These are phyloP conservation scores for Odontocolon sp. DNA, from an alignment of 2,888 invertebrate genomes.

Conservation along the genomic window DNA sequence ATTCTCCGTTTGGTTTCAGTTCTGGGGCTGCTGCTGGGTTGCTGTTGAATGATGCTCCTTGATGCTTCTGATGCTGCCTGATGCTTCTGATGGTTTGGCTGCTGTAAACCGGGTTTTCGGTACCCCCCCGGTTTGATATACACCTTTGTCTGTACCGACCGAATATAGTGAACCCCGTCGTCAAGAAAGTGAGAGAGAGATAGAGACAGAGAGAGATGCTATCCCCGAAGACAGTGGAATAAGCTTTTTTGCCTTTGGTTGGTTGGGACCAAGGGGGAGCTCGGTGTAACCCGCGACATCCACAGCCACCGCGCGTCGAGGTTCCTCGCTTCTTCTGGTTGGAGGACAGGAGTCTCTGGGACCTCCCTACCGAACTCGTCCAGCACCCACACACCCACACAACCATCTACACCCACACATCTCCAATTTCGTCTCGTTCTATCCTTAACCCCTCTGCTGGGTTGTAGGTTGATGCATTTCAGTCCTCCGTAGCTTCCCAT, in stretches of 20 bases:
- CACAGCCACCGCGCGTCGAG: constrained; percentile 52
- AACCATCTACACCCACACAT: not conserved
- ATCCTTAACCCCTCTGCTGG: constrained; percentile 35
- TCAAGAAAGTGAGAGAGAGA: constrained; percentile 23
- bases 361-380: constrained; percentile 80
- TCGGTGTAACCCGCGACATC: no score
- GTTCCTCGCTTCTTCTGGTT: constrained; percentile 78
- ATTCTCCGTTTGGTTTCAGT: constrained; percentile 51
- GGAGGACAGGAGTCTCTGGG: constrained; percentile 74
- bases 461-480: constrained; percentile 25
- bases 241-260: no score
- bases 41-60: constrained; percentile 58
- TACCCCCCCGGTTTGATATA: constrained; percentile 46
- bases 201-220: not conserved
- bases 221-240: constrained; percentile 21
- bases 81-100: constrained; percentile 73
- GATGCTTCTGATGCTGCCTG: constrained; percentile 58
- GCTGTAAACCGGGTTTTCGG: constrained; percentile 56
- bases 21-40: constrained; percentile 50
- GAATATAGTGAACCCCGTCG: constrained; percentile 76
- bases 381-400: constrained; percentile 58
- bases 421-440: not conserved
- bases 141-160: constrained; percentile 65
- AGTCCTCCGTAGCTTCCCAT: not conserved
- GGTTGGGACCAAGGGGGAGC: no score